A percentile compares a stretch with the other conserved stretches of the same genome.
Evolutionary conservation across 2,797 vertebrate genomes (phyloP).

Genomic region (Xiphorhynchus erythropygius): DNA sequence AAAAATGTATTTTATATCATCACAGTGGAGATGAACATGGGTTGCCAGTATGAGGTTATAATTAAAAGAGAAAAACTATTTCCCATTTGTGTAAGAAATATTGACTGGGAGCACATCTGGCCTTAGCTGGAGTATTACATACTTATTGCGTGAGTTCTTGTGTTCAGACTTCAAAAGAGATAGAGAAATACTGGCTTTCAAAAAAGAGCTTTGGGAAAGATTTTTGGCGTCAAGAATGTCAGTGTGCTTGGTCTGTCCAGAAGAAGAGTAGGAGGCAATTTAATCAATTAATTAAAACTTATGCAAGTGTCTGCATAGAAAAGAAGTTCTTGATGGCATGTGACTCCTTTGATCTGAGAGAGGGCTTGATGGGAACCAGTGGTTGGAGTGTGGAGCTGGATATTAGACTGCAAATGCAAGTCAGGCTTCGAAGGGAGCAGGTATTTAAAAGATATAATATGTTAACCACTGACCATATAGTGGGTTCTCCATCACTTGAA

Average conservation of each 20-base stretch:
- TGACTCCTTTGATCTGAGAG: slow-evolving; percentile 29
- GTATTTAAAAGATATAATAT: not conserved
- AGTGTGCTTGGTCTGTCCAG: not conserved
- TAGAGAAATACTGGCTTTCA: not conserved
- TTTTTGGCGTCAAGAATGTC: not conserved
- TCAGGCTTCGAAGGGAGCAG: not conserved
- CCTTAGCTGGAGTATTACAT: not conserved
- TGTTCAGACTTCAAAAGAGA: not conserved
- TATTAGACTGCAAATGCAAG: not conserved
- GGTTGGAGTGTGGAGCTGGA: not conserved
- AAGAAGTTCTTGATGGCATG: not conserved
- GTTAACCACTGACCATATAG: not conserved
- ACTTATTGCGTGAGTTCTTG: not conserved
- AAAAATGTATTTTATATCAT: not conserved
- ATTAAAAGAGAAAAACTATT: not conserved
- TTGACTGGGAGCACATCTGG: not conserved
- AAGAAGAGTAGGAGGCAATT: not conserved
- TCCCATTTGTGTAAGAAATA: not conserved
- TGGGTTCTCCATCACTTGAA: not conserved
- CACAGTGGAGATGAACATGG: not conserved
- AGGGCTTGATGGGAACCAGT: not conserved
- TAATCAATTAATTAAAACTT: slow-evolving; percentile 36
- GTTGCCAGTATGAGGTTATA: not conserved
- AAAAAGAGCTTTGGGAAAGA: not conserved
- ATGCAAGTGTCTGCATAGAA: slow-evolving; percentile 10